Evolutionary conservation across 1,140 invertebrate genomes (phyloP).

Genomic region (Pseudoatta argentina): DNA sequence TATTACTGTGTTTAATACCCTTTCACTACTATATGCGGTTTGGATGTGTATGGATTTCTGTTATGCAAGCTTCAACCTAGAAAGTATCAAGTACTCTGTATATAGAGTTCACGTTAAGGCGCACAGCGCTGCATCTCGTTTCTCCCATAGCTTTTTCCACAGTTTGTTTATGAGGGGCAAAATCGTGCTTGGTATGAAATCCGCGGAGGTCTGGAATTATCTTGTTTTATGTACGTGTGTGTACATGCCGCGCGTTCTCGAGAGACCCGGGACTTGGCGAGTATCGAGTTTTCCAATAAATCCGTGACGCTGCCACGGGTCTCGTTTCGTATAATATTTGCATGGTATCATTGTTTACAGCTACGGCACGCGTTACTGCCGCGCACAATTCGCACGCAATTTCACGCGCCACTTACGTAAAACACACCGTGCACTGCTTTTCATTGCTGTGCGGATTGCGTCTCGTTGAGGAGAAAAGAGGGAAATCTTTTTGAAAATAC

Average conservation of each 20-base stretch:
- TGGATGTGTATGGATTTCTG: neutral
- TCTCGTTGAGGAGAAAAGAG: neutral
- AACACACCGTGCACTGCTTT: neutral
- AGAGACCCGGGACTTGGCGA: slow-evolving; percentile 34
- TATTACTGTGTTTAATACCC: neutral
- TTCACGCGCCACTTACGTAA: slow-evolving; percentile 51
- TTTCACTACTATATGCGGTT: neutral
- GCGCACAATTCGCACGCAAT: slow-evolving; percentile 30
- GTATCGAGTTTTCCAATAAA: slow-evolving; percentile 59
- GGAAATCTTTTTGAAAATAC: neutral
- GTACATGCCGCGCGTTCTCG: slow-evolving; percentile 21
- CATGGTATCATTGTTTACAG: slow-evolving; percentile 56
- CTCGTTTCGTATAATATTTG: slow-evolving; percentile 61
- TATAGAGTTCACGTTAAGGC: slow-evolving; percentile 29
- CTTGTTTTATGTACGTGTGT: slow-evolving; percentile 31
- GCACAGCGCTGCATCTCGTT: neutral
- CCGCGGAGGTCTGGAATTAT: slow-evolving; percentile 57
- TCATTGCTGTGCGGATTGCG: neutral
- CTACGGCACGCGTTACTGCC: slow-evolving; percentile 35
- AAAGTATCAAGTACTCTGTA: slow-evolving; percentile 1
- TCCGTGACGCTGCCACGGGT: slow-evolving; percentile 37
- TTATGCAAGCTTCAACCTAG: neutral
- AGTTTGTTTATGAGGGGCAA: slow-evolving; percentile 47
- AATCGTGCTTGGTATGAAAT: slow-evolving; percentile 40
- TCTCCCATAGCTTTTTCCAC: slow-evolving; percentile 24